Conservation (phyloP, 64 coral and sea anemone species). For the Astreopora myriophthalma region DNA sequence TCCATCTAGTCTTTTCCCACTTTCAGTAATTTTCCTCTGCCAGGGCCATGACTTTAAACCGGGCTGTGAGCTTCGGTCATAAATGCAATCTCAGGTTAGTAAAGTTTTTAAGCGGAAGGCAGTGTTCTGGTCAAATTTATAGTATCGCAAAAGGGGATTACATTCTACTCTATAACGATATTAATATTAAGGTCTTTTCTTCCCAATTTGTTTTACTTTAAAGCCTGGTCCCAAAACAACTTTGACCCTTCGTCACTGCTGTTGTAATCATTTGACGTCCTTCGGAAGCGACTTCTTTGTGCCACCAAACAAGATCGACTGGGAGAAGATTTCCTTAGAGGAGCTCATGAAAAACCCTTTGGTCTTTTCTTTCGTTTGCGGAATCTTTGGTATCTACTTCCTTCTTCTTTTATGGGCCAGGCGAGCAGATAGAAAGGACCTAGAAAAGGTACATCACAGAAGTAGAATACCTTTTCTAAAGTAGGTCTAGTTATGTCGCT, state of each 20-base stretch:
- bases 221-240: constrained; percentile 86
- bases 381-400: constrained; percentile 93
- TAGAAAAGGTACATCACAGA: constrained; percentile 76
- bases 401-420: constrained; percentile 89
- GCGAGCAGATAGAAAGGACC: constrained; percentile 88
- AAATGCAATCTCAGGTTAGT: no score
- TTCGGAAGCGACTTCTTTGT: constrained; percentile 97
- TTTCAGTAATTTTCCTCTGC: no score
- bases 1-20: no score
- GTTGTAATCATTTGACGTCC: constrained; percentile 84
- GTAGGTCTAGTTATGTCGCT: no score
- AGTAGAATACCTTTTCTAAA: background rate
- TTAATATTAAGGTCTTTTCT: background rate
- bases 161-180: background rate
- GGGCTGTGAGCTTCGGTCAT: no score
- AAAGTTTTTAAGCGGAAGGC: no score
- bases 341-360: constrained; percentile 90
- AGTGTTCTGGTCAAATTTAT: no score
- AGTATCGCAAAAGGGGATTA: no score
- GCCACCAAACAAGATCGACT: constrained; percentile 93
- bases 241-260: constrained; percentile 57
- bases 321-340: constrained; percentile 82
- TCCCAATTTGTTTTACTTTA: background rate
- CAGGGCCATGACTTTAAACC: no score
- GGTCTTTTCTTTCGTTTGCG: constrained; percentile 89